Evolutionary conservation across 2,888 invertebrate genomes (phyloP).

Genomic region (Aelia acuminata): DNA sequence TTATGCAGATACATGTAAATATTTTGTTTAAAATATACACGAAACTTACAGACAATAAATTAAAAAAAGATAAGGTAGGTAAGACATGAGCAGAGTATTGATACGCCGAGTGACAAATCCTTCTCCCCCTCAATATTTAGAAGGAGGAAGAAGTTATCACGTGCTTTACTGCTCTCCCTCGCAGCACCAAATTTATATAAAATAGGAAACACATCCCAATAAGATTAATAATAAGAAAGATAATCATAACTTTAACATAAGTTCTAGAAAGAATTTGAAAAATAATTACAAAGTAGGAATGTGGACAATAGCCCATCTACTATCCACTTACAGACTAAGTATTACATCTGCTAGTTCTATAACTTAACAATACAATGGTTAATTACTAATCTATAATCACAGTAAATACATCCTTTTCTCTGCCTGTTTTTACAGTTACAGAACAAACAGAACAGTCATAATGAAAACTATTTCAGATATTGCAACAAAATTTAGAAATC

Average conservation of each 20-base stretch:
- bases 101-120: slow-evolving; percentile 56
- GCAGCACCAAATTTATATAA: slow-evolving; percentile 43
- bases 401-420: slow-evolving; percentile 39
- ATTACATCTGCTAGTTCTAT: slow-evolving; percentile 45
- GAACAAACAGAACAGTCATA: not conserved
- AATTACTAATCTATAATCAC: slow-evolving; percentile 45
- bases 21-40: slow-evolving; percentile 53
- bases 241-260: not conserved
- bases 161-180: slow-evolving; percentile 51
- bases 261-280: slow-evolving; percentile 22
- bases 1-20: slow-evolving; percentile 36
- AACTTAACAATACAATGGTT: slow-evolving; percentile 46
- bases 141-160: slow-evolving; percentile 58
- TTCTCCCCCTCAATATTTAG: slow-evolving; percentile 44
- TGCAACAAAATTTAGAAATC: slow-evolving; percentile 34
- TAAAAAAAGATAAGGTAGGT: slow-evolving; percentile 50
- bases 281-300: slow-evolving; percentile 48
- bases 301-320: slow-evolving; percentile 26
- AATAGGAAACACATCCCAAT: not conserved
- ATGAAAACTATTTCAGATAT: slow-evolving; percentile 42
- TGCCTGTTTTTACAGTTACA: slow-evolving; percentile 26
- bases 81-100: slow-evolving; percentile 52
- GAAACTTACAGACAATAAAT: slow-evolving; percentile 53
- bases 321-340: slow-evolving; percentile 43
- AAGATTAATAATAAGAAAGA: slow-evolving; percentile 6